Evolutionary conservation across 2,888 invertebrate genomes (phyloP).

Genomic region (Xestia xanthographa): DNA sequence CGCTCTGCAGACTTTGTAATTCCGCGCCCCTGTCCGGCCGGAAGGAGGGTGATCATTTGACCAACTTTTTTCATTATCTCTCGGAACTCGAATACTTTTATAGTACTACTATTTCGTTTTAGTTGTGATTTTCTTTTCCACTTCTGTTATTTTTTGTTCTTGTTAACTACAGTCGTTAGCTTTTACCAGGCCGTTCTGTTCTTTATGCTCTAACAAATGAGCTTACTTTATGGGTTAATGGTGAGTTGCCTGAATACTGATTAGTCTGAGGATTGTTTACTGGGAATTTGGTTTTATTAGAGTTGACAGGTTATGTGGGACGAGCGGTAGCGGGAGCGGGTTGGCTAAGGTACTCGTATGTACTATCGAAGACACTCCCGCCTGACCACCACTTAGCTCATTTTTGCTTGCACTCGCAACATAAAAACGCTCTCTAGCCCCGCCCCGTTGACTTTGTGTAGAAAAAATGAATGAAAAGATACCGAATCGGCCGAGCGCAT

Average conservation of each 20-base stretch:
- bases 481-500: no score
- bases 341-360: neutral
- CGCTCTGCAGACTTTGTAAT: conserved; percentile 51
- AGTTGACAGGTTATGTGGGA: neutral
- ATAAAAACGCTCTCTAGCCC: no score
- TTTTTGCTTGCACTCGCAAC: no score
- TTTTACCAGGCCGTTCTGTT: conserved; percentile 79
- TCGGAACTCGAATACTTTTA: conserved; percentile 83
- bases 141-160: conserved; percentile 72
- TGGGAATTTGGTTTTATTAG: conserved; percentile 21
- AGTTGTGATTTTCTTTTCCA: conserved; percentile 80
- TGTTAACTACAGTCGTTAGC: conserved; percentile 79
- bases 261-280: conserved; percentile 33
- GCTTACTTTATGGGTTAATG: conserved; percentile 59
- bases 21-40: conserved; percentile 70
- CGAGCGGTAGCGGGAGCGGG: neutral
- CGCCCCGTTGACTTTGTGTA: no score
- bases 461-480: no score
- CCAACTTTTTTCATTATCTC: conserved; percentile 89
- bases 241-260: conserved; percentile 51
- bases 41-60: conserved; percentile 84
- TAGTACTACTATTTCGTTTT: conserved; percentile 84
- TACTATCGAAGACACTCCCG: no score
- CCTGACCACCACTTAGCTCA: no score
- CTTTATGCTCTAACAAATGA: conserved; percentile 69